phyloP scores from a whole-genome alignment of 2,888 invertebrate species.

The Apomyelois bistriatella region DNA sequence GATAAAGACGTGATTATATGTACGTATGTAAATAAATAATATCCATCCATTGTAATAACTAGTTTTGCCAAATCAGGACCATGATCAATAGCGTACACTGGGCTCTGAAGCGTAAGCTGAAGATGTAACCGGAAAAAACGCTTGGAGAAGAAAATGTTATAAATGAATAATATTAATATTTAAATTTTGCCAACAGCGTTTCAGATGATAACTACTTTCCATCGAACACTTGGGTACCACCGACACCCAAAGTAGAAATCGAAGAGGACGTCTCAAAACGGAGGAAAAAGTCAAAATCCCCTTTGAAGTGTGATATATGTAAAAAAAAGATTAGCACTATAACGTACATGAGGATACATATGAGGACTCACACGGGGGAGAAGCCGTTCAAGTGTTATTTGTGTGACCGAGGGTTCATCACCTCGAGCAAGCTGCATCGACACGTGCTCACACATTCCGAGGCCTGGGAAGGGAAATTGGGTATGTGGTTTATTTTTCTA shows the following conservation, averaged over 20 bases:
- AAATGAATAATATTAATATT: too few relatives aligned
- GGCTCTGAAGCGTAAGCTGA: too few relatives aligned
- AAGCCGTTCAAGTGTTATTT: constrained; percentile 57
- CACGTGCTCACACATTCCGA: constrained; percentile 61
- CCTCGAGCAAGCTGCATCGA: constrained; percentile 65
- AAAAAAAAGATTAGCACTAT: constrained; percentile 50
- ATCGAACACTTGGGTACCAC: constrained; percentile 54
- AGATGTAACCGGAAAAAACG: too few relatives aligned
- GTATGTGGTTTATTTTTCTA: neutral
- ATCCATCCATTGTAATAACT: too few relatives aligned
- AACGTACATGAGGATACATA: constrained; percentile 57
- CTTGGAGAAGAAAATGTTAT: too few relatives aligned
- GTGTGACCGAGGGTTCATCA: constrained; percentile 60
- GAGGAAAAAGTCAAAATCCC: constrained; percentile 18
- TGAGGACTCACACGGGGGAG: constrained; percentile 67
- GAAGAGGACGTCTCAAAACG: constrained; percentile 20
- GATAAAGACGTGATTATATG: too few relatives aligned
- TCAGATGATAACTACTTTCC: constrained; percentile 70
- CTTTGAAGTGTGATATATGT: constrained; percentile 46
- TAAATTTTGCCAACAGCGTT: constrained; percentile 27
- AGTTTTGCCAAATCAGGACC: too few relatives aligned
- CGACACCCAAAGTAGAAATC: constrained; percentile 28
- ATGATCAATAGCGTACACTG: too few relatives aligned
- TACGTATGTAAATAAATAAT: too few relatives aligned
- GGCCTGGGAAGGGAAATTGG: constrained; percentile 36